Evolutionary conservation across 2,797 vertebrate species (phyloP), one percentile per base, ranked within the genome.

Genomic region (Sylvia borin): DNA sequence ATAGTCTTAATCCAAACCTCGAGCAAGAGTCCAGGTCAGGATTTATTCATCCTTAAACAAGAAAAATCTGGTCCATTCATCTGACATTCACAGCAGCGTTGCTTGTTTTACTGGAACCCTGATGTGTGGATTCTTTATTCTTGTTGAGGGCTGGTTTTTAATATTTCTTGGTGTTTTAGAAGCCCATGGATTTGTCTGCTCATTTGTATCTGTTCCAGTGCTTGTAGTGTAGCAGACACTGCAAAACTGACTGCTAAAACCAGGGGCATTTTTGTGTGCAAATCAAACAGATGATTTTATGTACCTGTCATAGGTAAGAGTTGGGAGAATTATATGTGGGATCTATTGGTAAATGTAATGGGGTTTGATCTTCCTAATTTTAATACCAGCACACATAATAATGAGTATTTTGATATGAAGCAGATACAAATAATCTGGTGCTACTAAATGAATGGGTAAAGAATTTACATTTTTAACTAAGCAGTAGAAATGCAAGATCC

Each of bases 31-130:
- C 53, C 21, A 60, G 65, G 21, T 82, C 60, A 76, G 55, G 24
- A 26, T 94, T 88, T 89, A 64, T 78, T 86, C 16, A 51, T 62
- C 40, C 32, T 82, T 78, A 57, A 73, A 55, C 40, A 66, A 48
- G 65, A 79, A 87, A 76, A 68, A 73, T 43, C 29, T 6, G 18
- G 26, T 62, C 43, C 16, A 16, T 64, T 78, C 76, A 15, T 48
- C 42, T 70, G 29, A 26, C 19, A 31, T 51, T 87, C 60, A 64
- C 32, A 70, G 38, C 42, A 67, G 34, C 17, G 40, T 53, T 85
- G 40, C 55, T 90, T 86, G 40, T 55, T 87, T 92, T 60, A 57
- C 29, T 55, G 64, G 78, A 54, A 72, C 17, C 19, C n/a, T 70
- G 22, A 7, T 68, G 9, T 9, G 27, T 70, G 68, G 36, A 22